Evolutionary conservation across 2,113 vertebrate species (phyloP), one percentile per base, ranked within the genome.

Genomic region (Marmota monax): DNA sequence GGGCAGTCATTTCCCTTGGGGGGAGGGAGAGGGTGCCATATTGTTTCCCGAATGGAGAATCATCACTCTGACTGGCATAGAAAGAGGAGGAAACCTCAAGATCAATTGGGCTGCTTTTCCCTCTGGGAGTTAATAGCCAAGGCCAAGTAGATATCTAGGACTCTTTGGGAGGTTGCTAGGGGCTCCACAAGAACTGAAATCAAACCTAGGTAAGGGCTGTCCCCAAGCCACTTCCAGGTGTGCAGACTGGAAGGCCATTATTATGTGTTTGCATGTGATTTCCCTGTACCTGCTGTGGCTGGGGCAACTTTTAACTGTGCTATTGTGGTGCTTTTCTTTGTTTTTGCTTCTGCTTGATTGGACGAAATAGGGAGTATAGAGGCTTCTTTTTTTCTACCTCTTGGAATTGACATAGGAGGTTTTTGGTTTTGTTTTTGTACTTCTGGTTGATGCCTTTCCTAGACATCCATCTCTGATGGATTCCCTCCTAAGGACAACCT

Each of bases 331-430:
- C 20, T 61, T 83, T 56, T n/a, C 20, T 53, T 73, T 45, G 39
- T 77, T 51, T 34, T 27, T 85, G 20, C 37, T 76, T 70, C 56
- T 88, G 83, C n/a, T 95, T 88, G 27, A 76, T 91, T 88, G 90
- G 53, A 56, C 53, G 82, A 37, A 45, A 45, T 72, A 67, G 58
- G 17, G 34, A 84, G 27, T 27, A 4, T 17, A 25, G 84, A 42
- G 12, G 1, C 39, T 78, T 63, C 72, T 85, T 79, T 53, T 82
- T 82, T 51, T 34, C 6, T 61, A 45, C 20, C 69, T 92, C 90
- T 61, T 69, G 61, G 45, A 80, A 80, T 94, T 77, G 69, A 82
- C 53, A 83, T 11, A 58, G 51, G 29, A 88, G 13, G 34, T n/a
- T 83, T 94, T 70, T 86, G 18, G 39, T 48, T 63, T 63, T 78